Evolutionary conservation across 2,888 invertebrate genomes (phyloP), one percentile per base, ranked within the genome.

Genomic region (Lepidochrysops patricia): DNA sequence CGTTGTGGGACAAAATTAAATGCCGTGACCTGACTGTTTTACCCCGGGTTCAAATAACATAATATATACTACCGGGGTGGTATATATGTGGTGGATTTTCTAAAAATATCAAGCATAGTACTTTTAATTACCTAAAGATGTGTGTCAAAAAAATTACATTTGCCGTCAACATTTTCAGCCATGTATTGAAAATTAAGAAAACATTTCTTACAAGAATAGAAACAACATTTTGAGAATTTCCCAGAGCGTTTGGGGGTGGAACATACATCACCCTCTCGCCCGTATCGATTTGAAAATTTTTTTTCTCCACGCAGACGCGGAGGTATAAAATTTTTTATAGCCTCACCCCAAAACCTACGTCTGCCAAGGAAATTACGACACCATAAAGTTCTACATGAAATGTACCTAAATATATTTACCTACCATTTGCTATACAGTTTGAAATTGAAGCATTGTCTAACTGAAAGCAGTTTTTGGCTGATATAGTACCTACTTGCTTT

Each of bases 291-390:
- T 64, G 63, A 71, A 71, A 71, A 73, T 68, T 66, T 63, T 63
- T 67, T 75, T 71, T 57, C 58, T 67, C 62, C 67, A 73, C 74
- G 74, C 72, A 74, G 73, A 67, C 75, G 73, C 74, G 70, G 61
- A 68, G 79, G 68, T 81, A 84, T 84, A 82, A 85, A 80, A 19
- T 68, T 61, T 68, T 82, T 85, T 84, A 83, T 74, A 71, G 71
- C 70, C 74, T 63, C 63, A 68, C 70, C 70, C 64, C 66, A 35
- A 34, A 59, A 49, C 63, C 43, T 43, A 63, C 68, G 63, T 64
- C 71, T 68, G 67, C 69, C 54, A 58, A 35, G 34, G 58, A 57
- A 52, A 57, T 48, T 57, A 50, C 57, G 50, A 61, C 49, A 43
- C 60, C 60, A 49, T 61, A 63, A 64, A 26, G 35, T 52, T 35